A percentile compares a stretch with the other conserved stretches of the same genome.
phyloP scores from a whole-genome alignment of 2,888 invertebrate species.

The Drosophila lutescens region DNA sequence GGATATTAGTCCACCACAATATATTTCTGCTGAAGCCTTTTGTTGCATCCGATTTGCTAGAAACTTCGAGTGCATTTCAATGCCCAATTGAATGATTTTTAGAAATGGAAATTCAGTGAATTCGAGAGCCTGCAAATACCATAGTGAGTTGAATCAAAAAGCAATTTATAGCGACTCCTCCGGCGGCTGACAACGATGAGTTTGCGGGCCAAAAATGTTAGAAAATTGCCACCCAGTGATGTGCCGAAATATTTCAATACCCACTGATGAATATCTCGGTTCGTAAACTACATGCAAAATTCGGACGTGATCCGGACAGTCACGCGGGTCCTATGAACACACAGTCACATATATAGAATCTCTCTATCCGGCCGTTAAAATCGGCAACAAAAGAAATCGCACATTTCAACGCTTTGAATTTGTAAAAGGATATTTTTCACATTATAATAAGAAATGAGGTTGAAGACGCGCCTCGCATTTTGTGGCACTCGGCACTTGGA shows the following conservation, averaged over 20 bases:
- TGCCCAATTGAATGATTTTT: background rate
- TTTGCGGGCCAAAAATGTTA: constrained; percentile 40
- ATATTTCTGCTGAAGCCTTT: background rate
- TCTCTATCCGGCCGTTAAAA: constrained; percentile 56
- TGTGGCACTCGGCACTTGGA: constrained; percentile 33
- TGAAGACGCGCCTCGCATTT: constrained; percentile 73
- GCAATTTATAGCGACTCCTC: constrained; percentile 25
- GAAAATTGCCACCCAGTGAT: constrained; percentile 68
- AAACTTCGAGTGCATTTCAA: background rate
- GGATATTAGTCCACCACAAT: background rate
- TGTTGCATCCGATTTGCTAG: background rate
- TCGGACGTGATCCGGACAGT: constrained; percentile 59
- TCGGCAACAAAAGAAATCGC: constrained; percentile 74
- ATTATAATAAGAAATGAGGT: constrained; percentile 80
- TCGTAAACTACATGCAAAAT: constrained; percentile 49
- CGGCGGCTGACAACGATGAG: constrained; percentile 24
- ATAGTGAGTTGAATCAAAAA: constrained; percentile 4
- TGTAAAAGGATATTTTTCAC: constrained; percentile 79
- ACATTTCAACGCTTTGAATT: constrained; percentile 75
- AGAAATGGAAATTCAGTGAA: background rate
- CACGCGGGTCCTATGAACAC: constrained; percentile 49
- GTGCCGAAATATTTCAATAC: constrained; percentile 68
- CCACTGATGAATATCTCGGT: constrained; percentile 58
- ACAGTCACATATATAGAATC: constrained; percentile 9
- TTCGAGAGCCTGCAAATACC: background rate